Conservation (phyloP, 2,113 vertebrate species). For the Tautogolabrus adspersus region DNA sequence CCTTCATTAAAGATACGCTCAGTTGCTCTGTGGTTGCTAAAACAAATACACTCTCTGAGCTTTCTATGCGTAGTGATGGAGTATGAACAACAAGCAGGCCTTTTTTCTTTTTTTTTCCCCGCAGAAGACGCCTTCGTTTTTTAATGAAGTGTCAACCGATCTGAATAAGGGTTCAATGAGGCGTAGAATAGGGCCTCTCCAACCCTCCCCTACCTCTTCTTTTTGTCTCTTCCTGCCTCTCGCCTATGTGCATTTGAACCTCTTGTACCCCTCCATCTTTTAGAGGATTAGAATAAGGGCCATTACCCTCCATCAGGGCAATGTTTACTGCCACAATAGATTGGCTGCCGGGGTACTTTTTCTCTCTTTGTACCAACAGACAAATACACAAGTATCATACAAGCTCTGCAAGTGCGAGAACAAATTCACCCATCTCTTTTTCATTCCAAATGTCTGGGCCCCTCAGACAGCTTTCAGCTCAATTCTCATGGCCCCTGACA, state of each 20-base stretch:
- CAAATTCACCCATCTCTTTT: not conserved
- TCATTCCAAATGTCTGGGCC: not conserved
- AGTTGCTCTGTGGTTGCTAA: conserved; percentile 54
- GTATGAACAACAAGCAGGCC: conserved; percentile 48
- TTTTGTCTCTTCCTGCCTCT: conserved; percentile 42
- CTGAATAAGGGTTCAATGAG: conserved; percentile 74
- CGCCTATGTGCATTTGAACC: conserved; percentile 46
- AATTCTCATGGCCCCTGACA: not conserved
- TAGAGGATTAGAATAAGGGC: conserved; percentile 66
- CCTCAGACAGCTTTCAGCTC: conserved; percentile 20
- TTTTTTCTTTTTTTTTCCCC: conserved; percentile 26
- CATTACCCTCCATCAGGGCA: conserved; percentile 62
- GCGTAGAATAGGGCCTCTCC: conserved; percentile 67
- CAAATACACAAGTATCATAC: conserved; percentile 17
- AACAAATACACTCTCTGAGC: conserved; percentile 52
- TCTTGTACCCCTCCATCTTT: conserved; percentile 58
- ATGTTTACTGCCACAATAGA: conserved; percentile 45
- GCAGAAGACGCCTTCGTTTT: conserved; percentile 41
- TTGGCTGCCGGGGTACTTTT: conserved; percentile 26
- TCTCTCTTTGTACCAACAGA: conserved; percentile 17
- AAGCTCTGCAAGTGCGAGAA: not conserved
- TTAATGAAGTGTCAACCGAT: conserved; percentile 72
- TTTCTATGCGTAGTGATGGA: conserved; percentile 49
- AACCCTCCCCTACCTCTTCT: conserved; percentile 39
- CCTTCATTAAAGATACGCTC: conserved; percentile 24